A percentile compares a stretch with the other conserved stretches of the same genome.
These are phyloP conservation scores for Tamandua tetradactyla DNA, from an alignment of 2,797 vertebrate species.

Conservation along the genomic window DNA sequence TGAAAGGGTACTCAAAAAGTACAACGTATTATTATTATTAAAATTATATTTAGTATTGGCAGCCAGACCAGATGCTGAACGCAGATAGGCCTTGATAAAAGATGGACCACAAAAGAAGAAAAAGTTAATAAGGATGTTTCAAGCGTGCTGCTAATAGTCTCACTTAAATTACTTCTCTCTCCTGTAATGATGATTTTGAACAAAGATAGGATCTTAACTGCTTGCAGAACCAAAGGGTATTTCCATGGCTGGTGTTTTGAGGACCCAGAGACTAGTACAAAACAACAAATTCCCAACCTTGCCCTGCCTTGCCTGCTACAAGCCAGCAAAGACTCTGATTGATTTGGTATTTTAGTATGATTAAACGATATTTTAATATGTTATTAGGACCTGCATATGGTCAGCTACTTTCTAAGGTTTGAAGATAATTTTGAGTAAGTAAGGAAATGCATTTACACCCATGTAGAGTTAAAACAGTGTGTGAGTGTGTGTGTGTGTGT, in stretches of 20 bases:
- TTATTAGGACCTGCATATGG: fast-evolving
- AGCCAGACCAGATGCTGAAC: constrained; percentile 50
- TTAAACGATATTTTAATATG: fast-evolving
- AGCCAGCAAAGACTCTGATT: not conserved
- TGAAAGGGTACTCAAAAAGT: constrained; percentile 68
- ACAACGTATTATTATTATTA: constrained; percentile 73
- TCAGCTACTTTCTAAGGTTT: not conserved
- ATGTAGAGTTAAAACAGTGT: constrained; percentile 83
- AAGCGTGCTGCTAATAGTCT: constrained; percentile 51
- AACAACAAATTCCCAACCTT: not conserved
- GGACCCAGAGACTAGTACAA: constrained; percentile 70
- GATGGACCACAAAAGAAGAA: constrained; percentile 71
- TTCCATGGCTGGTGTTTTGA: constrained; percentile 88
- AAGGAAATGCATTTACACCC: constrained; percentile 66
- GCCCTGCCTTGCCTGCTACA: not conserved
- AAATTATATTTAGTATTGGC: constrained; percentile 69
- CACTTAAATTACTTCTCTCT: constrained; percentile 52
- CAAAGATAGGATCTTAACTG: constrained; percentile 79
- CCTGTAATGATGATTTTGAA: constrained; percentile 41
- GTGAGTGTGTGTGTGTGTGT: too few relatives aligned
- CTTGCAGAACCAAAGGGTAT: constrained; percentile 90
- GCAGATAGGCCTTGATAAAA: constrained; percentile 65
- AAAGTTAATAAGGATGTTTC: constrained; percentile 57
- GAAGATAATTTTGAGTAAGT: not conserved
- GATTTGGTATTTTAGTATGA: not conserved